These are phyloP conservation scores for Protula sp. DNA, from an alignment of 2,888 invertebrate species.

Conservation along the genomic window DNA sequence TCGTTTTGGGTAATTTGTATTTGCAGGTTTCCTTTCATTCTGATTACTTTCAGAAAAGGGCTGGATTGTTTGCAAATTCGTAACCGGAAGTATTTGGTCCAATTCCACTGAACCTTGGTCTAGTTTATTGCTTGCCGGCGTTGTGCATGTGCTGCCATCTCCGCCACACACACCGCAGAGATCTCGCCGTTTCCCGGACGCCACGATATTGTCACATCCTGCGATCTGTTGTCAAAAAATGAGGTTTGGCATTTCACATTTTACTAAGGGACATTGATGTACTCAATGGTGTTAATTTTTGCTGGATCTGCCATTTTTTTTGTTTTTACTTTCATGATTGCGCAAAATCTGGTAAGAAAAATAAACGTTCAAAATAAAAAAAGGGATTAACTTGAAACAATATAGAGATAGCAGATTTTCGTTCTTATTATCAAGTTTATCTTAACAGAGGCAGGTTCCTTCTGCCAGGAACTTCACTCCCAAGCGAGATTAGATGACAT, in stretches of 20 bases:
- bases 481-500: too few species aligned
- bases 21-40: not conserved
- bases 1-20: too few species aligned
- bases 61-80: not conserved
- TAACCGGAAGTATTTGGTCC: not conserved
- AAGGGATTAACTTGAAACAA: not conserved
- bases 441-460: too few species aligned
- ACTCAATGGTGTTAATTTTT: too few species aligned
- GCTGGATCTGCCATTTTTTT: too few species aligned
- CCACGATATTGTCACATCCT: not conserved
- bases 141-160: not conserved
- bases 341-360: not conserved
- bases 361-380: not conserved
- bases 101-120: not conserved
- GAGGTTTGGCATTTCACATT: not conserved
- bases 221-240: not conserved
- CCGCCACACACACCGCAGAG: not conserved
- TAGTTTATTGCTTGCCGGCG: not conserved
- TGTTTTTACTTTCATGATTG: too few species aligned
- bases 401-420: not conserved
- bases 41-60: not conserved
- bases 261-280: too few species aligned
- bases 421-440: not conserved
- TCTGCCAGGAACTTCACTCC: too few species aligned
- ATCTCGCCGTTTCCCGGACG: not conserved